Percentiles rank a stretch among this genome's conserved stretches.
These are phyloP conservation scores for Agrypnus murinus DNA, from an alignment of 2,888 invertebrate genomes.

Conservation along the genomic window DNA sequence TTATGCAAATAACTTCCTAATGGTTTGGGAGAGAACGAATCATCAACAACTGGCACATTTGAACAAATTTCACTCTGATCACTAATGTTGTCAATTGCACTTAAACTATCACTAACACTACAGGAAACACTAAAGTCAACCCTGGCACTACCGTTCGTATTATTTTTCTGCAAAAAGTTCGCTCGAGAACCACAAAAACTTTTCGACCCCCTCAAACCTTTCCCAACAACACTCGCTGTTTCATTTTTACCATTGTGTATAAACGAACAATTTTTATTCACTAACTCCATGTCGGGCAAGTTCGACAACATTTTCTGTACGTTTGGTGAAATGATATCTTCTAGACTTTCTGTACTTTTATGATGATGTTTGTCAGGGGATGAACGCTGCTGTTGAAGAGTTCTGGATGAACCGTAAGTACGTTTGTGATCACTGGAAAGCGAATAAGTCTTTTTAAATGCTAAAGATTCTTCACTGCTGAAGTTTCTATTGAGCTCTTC, in stretches of 20 bases:
- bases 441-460: slow-evolving; percentile 30
- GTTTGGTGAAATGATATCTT: slow-evolving; percentile 71
- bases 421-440: slow-evolving; percentile 35
- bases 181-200: slow-evolving; percentile 57
- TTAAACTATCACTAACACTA: slow-evolving; percentile 50
- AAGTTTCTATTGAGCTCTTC: slow-evolving; percentile 67
- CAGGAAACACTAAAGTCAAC: slow-evolving; percentile 24
- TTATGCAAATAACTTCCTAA: slow-evolving; percentile 69
- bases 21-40: slow-evolving; percentile 59
- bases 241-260: slow-evolving; percentile 39
- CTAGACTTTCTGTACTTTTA: slow-evolving; percentile 66
- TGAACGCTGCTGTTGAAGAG: slow-evolving; percentile 40
- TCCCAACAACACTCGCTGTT: slow-evolving; percentile 53
- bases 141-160: background rate
- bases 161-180: slow-evolving; percentile 27
- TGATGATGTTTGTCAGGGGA: slow-evolving; percentile 57
- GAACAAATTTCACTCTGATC: slow-evolving; percentile 46
- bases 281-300: slow-evolving; percentile 70
- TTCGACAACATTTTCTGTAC: slow-evolving; percentile 75
- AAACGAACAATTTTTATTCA: slow-evolving; percentile 48
- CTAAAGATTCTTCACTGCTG: slow-evolving; percentile 54
- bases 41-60: slow-evolving; percentile 22
- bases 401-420: slow-evolving; percentile 9
- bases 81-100: slow-evolving; percentile 49
- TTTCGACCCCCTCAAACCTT: slow-evolving; percentile 65